Percentiles rank a stretch among this genome's conserved stretches.
Conservation (phyloP, 1,140 invertebrate species). For the Trichonephila clavata region DNA sequence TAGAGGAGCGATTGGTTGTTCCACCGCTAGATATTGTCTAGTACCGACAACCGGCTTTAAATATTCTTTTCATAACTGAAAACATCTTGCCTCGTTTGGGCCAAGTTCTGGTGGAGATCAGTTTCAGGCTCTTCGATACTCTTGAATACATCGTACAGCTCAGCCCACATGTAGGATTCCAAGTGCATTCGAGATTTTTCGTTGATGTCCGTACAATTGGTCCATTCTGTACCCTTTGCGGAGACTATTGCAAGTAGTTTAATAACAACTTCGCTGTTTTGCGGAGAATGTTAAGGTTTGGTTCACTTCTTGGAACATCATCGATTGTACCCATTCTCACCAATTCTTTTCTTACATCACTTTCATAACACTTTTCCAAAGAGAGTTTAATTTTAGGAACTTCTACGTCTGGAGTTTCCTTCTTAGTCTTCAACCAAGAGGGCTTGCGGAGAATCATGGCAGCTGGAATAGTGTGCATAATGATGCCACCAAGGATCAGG, state of each 20-base stretch:
- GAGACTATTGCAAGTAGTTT: neutral
- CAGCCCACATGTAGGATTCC: neutral
- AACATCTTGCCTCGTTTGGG: neutral
- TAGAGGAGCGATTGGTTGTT: neutral
- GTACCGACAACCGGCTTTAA: neutral
- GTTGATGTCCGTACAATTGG: neutral
- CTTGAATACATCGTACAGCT: neutral
- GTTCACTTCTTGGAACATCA: no score
- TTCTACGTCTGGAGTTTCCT: neutral
- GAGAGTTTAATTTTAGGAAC: neutral
- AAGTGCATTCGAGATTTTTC: neutral
- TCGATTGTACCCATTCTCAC: neutral
- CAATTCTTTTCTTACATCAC: neutral
- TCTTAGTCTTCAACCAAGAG: constrained; percentile 39
- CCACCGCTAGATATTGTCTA: neutral
- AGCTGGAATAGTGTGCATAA: constrained; percentile 84
- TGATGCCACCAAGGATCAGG: constrained; percentile 89
- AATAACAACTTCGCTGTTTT: neutral
- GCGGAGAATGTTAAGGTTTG: neutral
- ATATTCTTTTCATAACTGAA: neutral
- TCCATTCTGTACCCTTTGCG: no score
- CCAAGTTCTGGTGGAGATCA: neutral
- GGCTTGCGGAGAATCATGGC: constrained; percentile 85
- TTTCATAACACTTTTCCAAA: no score
- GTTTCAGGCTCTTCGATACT: neutral